phyloP scores from a whole-genome alignment of 1,140 invertebrate species.

The Trichoplusia ni region DNA sequence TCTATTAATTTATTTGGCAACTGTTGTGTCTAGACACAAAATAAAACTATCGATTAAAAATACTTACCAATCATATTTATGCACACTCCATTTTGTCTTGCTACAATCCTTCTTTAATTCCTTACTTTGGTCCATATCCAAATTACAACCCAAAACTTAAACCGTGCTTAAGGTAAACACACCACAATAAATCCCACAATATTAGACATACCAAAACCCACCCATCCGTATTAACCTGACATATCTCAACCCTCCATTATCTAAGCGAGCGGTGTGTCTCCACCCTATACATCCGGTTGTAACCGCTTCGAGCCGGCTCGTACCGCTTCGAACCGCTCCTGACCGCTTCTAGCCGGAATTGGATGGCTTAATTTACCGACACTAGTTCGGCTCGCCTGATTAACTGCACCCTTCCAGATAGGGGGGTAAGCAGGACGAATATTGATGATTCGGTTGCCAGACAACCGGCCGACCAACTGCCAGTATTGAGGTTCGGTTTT shows the following conservation, averaged over 20 bases:
- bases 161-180: too few species aligned
- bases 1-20: too few species aligned
- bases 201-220: neutral
- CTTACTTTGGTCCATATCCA: too few species aligned
- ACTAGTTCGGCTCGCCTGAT: slow-evolving; percentile 15
- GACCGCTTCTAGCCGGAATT: slow-evolving; percentile 16
- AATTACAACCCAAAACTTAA: too few species aligned
- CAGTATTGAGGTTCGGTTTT: neutral
- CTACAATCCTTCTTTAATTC: too few species aligned
- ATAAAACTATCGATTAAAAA: too few species aligned
- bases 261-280: neutral
- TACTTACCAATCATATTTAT: too few species aligned
- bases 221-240: too few species aligned
- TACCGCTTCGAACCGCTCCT: slow-evolving; percentile 8
- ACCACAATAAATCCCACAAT: neutral
- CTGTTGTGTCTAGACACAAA: too few species aligned
- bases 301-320: slow-evolving; percentile 5
- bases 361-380: slow-evolving; percentile 19
- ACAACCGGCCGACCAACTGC: neutral
- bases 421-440: neutral
- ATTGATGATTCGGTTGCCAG: neutral
- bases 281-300: slow-evolving; percentile 19
- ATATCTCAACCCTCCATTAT: slow-evolving; percentile 13
- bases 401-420: slow-evolving; percentile 13
- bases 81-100: too few species aligned